Base-by-base conservation (phyloP, 2,888 invertebrate species). In the Trissolcus brochymenae region DNA sequence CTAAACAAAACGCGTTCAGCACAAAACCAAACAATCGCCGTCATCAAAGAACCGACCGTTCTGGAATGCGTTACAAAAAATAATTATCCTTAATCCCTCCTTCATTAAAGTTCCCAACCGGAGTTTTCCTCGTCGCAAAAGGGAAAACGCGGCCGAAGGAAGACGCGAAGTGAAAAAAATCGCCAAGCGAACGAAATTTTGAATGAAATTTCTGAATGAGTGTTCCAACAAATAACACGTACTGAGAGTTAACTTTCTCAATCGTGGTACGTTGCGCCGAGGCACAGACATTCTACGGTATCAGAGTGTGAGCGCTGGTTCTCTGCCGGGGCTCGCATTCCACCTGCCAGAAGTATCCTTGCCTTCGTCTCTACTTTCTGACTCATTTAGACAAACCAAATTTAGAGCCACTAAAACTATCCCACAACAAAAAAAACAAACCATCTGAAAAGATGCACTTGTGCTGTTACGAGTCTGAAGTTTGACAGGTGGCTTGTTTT, bases 281-380 rank as follows among this genome's bases (percentile, higher is more conserved):
- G 61, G 41, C 81, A 82, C 82, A 80, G 82, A 82, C 84, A 84
- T 86, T 84, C 85, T 84, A 66, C 77, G 74, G 80, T 78, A 74
- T 73, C 74, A 80, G 82, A 77, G 79, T 80, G 79, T 76, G 66
- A 57, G 76, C 43, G 53, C 68, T 73, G 60, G 82, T 75, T 67
- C 75, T 77, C 25, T 50, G 50, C 65, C 78, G 78, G 78, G 64
- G 67, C 81, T 81, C 82, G 79, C 85, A 84, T 83, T 85, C 85
- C 85, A 86, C 85, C 85, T 86, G 85, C 84, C 84, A 83, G 81
- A 83, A 84, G 82, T 81, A n/a, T 81, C 70, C 62, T n/a, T 13
- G 6, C 61, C 66, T 55, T 56, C 68, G 75, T 73, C 62, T 60
- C 61, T 68, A 6, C 55, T 61, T 54, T 46, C 40, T 21, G 43